Base-by-base conservation (phyloP, 2,888 invertebrate genomes). In the Tachina lurida region DNA sequence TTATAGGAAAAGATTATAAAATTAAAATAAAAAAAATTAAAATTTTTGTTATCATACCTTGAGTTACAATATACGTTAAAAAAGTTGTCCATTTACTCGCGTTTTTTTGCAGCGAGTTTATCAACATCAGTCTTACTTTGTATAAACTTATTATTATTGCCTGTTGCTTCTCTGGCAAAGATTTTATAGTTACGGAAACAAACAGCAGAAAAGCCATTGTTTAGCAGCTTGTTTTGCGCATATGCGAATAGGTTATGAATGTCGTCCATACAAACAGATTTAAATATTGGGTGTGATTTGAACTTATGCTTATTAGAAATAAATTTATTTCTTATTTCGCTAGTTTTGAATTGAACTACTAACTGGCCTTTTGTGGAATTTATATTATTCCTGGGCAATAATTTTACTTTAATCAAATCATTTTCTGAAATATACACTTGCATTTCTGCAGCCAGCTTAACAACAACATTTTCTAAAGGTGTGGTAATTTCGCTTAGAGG, bases 141-240 rank as follows among this genome's bases (percentile, higher is more conserved):
- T 17, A 86, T 80, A 60, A 22, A 54, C 0, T 2, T 54, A 8
- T 10, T 54, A 8, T 10, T 13, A 67, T 80, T 15, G 31, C 31
- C 31, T 31, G 31, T 31, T 7, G 31, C 17, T 22, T 62, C 15
- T 76, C 78, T 10, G 31, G 62, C 87, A 71, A 83, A 78, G 10
- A 87, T 58, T 13, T 17, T 49, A 47, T 83, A 78, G n/a, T 87
- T 83, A 43, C 39, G 75, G 10, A 45, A 83, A 71, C 47, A 84
- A 31, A 87, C 10, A 10, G 19, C 7, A 3, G 13, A 45, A 39
- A 62, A 87, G 0, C 85, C 87, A 17, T 56, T 17, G 2, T 49
- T n/a, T n/a, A 15, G 71, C n/a, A 87, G 68, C 12, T 49, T 70
- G 3, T 54, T 31, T 45, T 79, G 71, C 5, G 87, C 84, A 73